These are phyloP conservation scores for Cetoscarus ocellatus DNA, from an alignment of 2,797 vertebrate genomes.

Conservation along the genomic window DNA sequence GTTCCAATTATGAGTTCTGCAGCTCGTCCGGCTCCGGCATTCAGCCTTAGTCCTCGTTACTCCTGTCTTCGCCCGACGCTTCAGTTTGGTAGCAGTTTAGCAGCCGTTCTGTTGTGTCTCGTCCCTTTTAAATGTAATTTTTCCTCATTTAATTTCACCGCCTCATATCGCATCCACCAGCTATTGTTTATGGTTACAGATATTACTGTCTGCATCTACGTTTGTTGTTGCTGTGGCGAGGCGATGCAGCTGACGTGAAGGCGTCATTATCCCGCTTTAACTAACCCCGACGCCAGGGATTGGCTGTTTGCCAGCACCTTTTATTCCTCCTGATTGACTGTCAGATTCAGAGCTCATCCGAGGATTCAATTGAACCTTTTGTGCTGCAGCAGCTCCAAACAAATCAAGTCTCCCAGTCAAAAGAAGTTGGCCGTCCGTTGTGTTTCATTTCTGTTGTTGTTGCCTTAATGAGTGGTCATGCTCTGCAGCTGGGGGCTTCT, in stretches of 20 bases:
- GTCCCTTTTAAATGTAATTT: conserved; percentile 9
- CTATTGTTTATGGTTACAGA: conserved; percentile 14
- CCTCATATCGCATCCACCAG: neutral
- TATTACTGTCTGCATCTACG: conserved; percentile 3
- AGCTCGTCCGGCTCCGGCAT: neutral
- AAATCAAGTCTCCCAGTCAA: conserved; percentile 24
- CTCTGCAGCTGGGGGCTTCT: conserved; percentile 30
- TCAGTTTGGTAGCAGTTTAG: conserved; percentile 5
- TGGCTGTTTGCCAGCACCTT: conserved; percentile 18
- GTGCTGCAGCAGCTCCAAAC: conserved; percentile 21
- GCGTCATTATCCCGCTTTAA: conserved; percentile 31
- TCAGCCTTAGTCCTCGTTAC: conserved; percentile 18
- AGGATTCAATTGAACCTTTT: conserved; percentile 24
- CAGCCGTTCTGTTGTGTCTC: conserved; percentile 5
- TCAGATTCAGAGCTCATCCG: conserved; percentile 3
- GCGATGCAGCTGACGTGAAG: neutral
- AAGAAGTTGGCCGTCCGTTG: conserved; percentile 14
- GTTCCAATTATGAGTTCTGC: conserved; percentile 59
- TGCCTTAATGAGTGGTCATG: conserved; percentile 56
- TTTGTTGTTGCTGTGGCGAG: conserved; percentile 24
- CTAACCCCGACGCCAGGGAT: neutral
- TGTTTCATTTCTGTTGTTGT: conserved; percentile 23
- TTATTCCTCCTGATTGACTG: conserved; percentile 15
- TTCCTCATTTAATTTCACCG: conserved; percentile 18
- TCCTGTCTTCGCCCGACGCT: neutral